These are phyloP conservation scores for Luffia ferchaultella DNA, from an alignment of 2,888 invertebrate species.

Conservation along the genomic window DNA sequence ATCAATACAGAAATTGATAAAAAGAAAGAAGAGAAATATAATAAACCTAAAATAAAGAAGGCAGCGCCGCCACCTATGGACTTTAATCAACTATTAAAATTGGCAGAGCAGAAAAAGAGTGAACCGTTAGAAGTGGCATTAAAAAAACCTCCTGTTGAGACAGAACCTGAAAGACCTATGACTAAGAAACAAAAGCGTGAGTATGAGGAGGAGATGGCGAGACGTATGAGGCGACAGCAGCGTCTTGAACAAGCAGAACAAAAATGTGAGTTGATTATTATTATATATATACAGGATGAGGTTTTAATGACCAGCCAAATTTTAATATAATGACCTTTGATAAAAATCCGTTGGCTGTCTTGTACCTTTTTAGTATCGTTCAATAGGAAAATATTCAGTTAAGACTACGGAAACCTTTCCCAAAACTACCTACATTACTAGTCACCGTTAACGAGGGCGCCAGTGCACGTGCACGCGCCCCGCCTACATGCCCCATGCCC, in stretches of 20 bases:
- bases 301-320: too few relatives aligned
- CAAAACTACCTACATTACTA: too few relatives aligned
- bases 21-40: slow-evolving; percentile 46
- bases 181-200: slow-evolving; percentile 84
- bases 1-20: slow-evolving; percentile 44
- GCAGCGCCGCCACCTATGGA: slow-evolving; percentile 78
- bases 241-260: slow-evolving; percentile 26
- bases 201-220: slow-evolving; percentile 75
- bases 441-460: too few relatives aligned
- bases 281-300: background rate
- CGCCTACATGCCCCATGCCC: too few relatives aligned
- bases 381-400: too few relatives aligned
- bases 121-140: slow-evolving; percentile 71
- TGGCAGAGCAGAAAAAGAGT: slow-evolving; percentile 84
- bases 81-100: slow-evolving; percentile 79
- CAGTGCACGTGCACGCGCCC: too few relatives aligned
- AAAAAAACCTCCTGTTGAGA: slow-evolving; percentile 39
- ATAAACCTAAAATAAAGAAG: slow-evolving; percentile 67
- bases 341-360: too few relatives aligned
- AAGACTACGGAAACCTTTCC: too few relatives aligned
- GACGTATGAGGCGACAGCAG: slow-evolving; percentile 58
- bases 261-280: background rate
- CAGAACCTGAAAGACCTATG: slow-evolving; percentile 74
- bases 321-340: too few relatives aligned
- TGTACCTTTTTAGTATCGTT: too few relatives aligned